Percentiles rank a stretch among this genome's conserved stretches.
Evolutionary conservation across 2,113 vertebrate genomes (phyloP).

Genomic region (Tylochromis polylepis): DNA sequence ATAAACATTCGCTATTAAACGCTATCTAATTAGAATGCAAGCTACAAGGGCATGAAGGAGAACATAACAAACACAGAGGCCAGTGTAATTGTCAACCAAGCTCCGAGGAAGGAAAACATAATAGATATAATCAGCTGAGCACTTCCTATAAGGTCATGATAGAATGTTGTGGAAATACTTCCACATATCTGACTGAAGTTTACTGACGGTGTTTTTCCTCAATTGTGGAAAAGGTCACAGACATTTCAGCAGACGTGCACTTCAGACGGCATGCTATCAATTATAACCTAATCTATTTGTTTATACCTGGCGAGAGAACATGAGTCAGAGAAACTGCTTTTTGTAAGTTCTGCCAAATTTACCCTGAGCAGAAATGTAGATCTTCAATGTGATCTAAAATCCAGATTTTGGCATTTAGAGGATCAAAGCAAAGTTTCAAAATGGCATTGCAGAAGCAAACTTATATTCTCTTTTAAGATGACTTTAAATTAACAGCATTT

Average conservation of each 20-base stretch:
- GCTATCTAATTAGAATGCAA: constrained; percentile 62
- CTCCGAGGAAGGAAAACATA: constrained; percentile 47
- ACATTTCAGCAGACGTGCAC: constrained; percentile 18
- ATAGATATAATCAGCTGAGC: constrained; percentile 44
- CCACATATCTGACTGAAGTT: constrained; percentile 15
- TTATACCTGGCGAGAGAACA: neutral
- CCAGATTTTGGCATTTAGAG: neutral
- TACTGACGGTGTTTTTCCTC: constrained; percentile 31
- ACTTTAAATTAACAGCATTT: neutral
- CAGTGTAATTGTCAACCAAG: constrained; percentile 54
- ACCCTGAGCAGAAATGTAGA: neutral
- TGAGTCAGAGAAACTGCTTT: neutral
- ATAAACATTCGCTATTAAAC: constrained; percentile 67
- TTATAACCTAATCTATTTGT: constrained; percentile 15
- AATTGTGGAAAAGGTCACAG: constrained; percentile 45
- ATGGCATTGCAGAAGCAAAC: neutral
- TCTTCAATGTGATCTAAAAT: neutral
- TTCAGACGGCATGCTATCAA: constrained; percentile 35
- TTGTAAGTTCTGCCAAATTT: neutral
- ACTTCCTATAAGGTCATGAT: constrained; percentile 43
- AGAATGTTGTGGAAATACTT: constrained; percentile 26
- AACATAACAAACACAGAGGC: constrained; percentile 54
- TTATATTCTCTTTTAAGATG: neutral
- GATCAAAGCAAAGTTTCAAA: neutral
- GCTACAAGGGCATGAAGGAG: constrained; percentile 62